Conservation (phyloP, 2,113 vertebrate genomes). For the Baryphthengus martii region DNA sequence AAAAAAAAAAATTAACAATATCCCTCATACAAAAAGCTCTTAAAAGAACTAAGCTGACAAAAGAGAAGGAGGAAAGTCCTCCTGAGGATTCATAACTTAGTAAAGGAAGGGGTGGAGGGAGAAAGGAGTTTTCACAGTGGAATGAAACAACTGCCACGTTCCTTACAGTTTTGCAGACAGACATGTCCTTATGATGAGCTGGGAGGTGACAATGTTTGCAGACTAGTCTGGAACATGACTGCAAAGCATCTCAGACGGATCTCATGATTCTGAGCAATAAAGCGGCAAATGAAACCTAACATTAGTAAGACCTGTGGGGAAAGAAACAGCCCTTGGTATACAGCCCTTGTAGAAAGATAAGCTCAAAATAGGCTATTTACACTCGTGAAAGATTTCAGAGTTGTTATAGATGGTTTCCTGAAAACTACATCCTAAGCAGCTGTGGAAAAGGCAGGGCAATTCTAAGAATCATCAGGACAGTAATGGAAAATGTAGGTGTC, state of each 20-base stretch:
- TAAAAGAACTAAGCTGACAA: not conserved
- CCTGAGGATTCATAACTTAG: not conserved
- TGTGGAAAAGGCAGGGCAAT: not conserved
- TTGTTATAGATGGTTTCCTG: not conserved
- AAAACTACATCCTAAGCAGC: not conserved
- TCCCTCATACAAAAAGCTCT: not conserved
- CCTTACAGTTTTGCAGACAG: not conserved
- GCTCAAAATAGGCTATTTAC: not conserved
- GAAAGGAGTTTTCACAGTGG: not conserved
- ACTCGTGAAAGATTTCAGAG: not conserved
- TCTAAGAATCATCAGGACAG: not conserved
- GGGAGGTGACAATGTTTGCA: not conserved
- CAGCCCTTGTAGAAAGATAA: not conserved
- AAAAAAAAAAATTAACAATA: not conserved
- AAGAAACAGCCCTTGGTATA: not conserved
- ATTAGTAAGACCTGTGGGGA: not conserved
- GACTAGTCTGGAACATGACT: not conserved
- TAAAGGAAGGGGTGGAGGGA: not conserved
- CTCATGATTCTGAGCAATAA: not conserved
- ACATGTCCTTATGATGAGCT: not conserved
- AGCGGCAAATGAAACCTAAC: constrained; percentile 30
- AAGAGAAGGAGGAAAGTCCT: not conserved
- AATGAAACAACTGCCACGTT: not conserved
- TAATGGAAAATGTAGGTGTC: not conserved
- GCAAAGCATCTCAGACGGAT: not conserved